Evolutionary conservation across 2,113 vertebrate species (phyloP).

Genomic region (Procavia capensis): DNA sequence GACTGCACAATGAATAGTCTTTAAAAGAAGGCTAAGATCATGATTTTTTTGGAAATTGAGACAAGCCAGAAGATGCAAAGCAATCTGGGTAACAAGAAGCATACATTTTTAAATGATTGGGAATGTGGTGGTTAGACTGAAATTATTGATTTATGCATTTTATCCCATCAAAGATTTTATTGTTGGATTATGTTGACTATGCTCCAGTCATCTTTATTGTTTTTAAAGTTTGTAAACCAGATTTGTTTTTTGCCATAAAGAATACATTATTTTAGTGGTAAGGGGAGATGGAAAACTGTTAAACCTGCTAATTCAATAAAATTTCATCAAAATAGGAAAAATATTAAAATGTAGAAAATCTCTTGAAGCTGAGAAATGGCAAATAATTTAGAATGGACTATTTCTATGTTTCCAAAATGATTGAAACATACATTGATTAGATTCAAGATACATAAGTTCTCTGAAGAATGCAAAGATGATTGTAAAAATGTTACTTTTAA

Average conservation of each 20-base stretch:
- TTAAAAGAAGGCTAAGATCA: neutral
- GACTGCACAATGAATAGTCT: neutral
- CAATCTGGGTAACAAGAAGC: neutral
- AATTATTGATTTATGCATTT: neutral
- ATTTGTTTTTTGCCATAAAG: no score
- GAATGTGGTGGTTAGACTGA: neutral
- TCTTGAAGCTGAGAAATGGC: neutral
- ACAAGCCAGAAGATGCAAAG: neutral
- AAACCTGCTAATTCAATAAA: neutral
- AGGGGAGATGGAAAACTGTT: neutral
- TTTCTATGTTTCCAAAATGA: neutral
- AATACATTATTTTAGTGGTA: neutral
- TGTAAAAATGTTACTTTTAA: neutral
- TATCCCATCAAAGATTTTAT: neutral
- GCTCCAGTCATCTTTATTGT: neutral
- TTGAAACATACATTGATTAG: neutral
- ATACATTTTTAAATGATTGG: neutral
- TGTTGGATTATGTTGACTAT: neutral
- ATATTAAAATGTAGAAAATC: neutral
- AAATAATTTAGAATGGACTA: neutral
- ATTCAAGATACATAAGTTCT: neutral
- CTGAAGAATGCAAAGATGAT: neutral
- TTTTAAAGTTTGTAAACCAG: neutral
- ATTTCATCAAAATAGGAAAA: neutral
- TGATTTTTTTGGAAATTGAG: neutral